Evolutionary conservation across 30 jellyfish, hydroid and myxozoan genomes (phyloP).

Genomic region (Catostylus mosaicus): DNA sequence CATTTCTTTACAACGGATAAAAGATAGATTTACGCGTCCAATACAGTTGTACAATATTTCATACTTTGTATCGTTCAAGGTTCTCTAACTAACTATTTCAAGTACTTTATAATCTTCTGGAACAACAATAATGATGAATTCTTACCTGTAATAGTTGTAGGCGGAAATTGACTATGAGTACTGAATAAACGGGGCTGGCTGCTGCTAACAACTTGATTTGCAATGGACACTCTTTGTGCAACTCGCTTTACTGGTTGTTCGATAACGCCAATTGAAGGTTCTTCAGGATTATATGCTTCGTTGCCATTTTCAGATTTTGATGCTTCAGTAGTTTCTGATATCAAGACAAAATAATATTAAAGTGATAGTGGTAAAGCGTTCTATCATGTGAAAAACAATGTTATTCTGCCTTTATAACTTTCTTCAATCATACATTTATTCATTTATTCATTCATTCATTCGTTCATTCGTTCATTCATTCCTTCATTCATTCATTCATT

Average conservation of each 20-base stretch:
- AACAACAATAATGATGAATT: not conserved
- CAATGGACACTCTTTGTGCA: constrained; percentile 48
- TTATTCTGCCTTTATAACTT: not conserved
- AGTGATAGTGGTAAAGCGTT: not conserved
- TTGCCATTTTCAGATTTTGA: constrained; percentile 50
- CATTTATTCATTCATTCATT: not conserved
- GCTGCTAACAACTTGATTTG: constrained; percentile 27
- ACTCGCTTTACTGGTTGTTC: constrained; percentile 73
- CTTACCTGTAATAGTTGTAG: constrained; percentile 74
- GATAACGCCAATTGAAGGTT: constrained; percentile 83
- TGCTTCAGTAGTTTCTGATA: constrained; percentile 13
- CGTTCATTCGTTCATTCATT: not conserved
- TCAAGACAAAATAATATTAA: not conserved
- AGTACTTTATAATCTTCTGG: no score
- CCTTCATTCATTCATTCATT: not conserved
- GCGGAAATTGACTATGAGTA: constrained; percentile 36
- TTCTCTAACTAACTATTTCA: no score
- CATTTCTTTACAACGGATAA: no score
- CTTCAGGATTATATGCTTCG: constrained; percentile 98
- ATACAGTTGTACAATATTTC: no score
- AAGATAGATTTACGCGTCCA: no score
- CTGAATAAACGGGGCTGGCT: constrained; percentile 35
- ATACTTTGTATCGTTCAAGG: no score
- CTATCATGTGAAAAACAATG: not conserved
- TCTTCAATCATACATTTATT: not conserved